These are phyloP conservation scores for Philypnodon macrostomus DNA, from an alignment of 2,797 vertebrate species.

Conservation along the genomic window DNA sequence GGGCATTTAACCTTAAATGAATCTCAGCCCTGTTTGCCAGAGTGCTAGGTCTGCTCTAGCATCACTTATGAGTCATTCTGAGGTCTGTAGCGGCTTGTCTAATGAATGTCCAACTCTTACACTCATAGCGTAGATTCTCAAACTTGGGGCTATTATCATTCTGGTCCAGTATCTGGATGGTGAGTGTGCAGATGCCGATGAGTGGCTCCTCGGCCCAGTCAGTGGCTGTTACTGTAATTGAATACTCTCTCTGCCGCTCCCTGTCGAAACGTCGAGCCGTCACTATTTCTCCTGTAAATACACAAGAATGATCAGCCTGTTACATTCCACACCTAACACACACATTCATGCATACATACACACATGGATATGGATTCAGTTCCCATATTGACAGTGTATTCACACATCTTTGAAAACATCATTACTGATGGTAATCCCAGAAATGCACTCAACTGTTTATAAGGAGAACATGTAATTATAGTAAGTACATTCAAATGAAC, in stretches of 20 bases:
- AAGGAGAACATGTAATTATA: constrained; percentile 28
- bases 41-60: background rate
- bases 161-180: constrained; percentile 85
- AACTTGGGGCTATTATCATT: constrained; percentile 92
- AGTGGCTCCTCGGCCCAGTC: constrained; percentile 87
- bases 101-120: constrained; percentile 70
- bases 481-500: constrained; percentile 5
- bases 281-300: constrained; percentile 79
- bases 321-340: constrained; percentile 16
- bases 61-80: constrained; percentile 11
- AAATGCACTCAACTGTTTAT: background rate
- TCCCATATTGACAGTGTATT: constrained; percentile 20
- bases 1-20: background rate
- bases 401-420: constrained; percentile 3
- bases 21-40: constrained; percentile 12
- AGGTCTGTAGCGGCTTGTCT: constrained; percentile 2
- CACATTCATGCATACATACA: constrained; percentile 12
- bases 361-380: constrained; percentile 8
- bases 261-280: constrained; percentile 85
- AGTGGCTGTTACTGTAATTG: constrained; percentile 87
- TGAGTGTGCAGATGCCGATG: constrained; percentile 88
- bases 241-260: constrained; percentile 87
- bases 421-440: constrained; percentile 6
- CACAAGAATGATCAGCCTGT: constrained; percentile 32
- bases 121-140: constrained; percentile 88